These are phyloP conservation scores for Cynopterus sphinx DNA, from an alignment of 2,797 vertebrate genomes.

Conservation along the genomic window DNA sequence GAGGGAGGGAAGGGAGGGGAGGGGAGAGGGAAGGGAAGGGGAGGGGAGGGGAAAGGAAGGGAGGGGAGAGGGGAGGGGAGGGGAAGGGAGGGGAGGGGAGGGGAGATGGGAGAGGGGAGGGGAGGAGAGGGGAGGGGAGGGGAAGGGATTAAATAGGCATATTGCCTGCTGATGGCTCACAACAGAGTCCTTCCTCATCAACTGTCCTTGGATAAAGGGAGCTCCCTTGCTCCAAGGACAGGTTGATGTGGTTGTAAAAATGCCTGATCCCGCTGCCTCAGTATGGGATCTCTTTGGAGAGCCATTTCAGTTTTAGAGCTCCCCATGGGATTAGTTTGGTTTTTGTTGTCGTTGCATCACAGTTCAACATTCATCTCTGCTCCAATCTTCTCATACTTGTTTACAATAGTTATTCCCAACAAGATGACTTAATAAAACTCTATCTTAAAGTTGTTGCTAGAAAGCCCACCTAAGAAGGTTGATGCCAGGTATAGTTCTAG, in stretches of 20 bases:
- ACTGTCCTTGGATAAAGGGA: neutral
- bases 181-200: neutral
- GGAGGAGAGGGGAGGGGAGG: too few species aligned
- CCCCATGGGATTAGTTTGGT: neutral
- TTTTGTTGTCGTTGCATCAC: neutral
- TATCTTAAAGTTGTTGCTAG: neutral
- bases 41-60: too few species aligned
- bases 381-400: neutral
- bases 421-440: neutral
- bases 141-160: neutral
- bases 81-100: too few species aligned
- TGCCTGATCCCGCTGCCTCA: neutral
- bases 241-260: neutral
- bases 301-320: neutral
- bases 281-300: neutral
- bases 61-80: too few species aligned
- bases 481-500: neutral
- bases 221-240: neutral
- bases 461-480: neutral
- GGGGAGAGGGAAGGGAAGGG: too few species aligned
- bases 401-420: neutral
- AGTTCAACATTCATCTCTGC: neutral
- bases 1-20: too few species aligned
- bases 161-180: neutral
- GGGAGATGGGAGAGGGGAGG: too few species aligned